Evolutionary conservation across 1,140 invertebrate species (phyloP), one percentile per base, ranked within the genome.

Genomic region (Eupeodes corollae): DNA sequence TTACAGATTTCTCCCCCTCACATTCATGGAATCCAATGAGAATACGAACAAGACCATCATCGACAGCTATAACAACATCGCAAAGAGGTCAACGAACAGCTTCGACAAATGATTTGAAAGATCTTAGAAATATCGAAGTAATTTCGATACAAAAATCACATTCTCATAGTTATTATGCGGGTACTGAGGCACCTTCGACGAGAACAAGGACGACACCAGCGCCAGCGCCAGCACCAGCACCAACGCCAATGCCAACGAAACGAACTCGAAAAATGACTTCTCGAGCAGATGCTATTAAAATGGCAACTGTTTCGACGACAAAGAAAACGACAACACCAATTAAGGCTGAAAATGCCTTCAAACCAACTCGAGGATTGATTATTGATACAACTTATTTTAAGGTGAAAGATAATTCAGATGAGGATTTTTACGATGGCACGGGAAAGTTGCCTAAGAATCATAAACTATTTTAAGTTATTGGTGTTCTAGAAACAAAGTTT

Each of bases 401-500:
- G 46, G 62, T 52, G 21, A 62, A 62, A 0, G 50, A 47, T 43
- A 58, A 65, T 44, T 19, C 52, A 6, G 55, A 62, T 39, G 46
- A 56, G 33, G 55, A 14, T 40, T 48, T 9, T 39, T 58, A 33
- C 53, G 53, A 35, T 57, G 38, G 38, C 38, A 40, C 15, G 19
- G 35, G 53, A 44, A 59, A 51, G 52, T 63, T 66, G 56, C 63
- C 63, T 55, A 66, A 65, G 61, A 66, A 66, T 52, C 63, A 66
- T 46, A 66, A 66, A 57, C 47, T 65, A 44, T 61, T 56, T 48
- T 62, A 52, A 51, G 16, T 26, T 5, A 26, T 26, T 26, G 8
- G 21, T 26, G 21, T n/a, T n/a, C n/a, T n/a, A n/a, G n/a, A n/a
- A n/a, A n/a, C n/a, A n/a, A n/a, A n/a, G n/a, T n/a, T n/a, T n/a